A percentile compares a stretch with the other conserved stretches of the same genome.
Evolutionary conservation across 2,888 invertebrate genomes (phyloP).

Genomic region (Lochmaea capreae): DNA sequence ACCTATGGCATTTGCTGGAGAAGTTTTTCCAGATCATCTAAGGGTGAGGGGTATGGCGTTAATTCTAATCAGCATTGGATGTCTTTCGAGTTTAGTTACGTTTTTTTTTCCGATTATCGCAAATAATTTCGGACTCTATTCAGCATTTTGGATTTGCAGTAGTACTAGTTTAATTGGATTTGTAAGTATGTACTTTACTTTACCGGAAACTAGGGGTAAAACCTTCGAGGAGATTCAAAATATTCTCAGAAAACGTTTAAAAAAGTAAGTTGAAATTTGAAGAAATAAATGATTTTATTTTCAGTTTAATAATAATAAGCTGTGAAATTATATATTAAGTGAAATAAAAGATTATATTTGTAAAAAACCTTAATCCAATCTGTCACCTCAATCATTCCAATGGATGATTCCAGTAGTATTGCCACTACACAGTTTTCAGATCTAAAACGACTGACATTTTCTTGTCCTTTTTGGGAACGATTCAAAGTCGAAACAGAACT

Average conservation of each 20-base stretch:
- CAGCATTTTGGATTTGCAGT: conserved; percentile 42
- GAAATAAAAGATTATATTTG: too few species aligned
- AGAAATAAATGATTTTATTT: too few species aligned
- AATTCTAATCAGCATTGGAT: conserved; percentile 30
- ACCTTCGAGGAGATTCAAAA: neutral
- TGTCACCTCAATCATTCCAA: too few species aligned
- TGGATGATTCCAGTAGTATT: too few species aligned
- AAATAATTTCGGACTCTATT: conserved; percentile 33
- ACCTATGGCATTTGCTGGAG: conserved; percentile 84
- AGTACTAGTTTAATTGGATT: neutral
- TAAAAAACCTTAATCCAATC: too few species aligned
- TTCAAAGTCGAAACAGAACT: too few species aligned
- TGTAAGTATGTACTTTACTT: neutral
- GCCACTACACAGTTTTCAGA: too few species aligned
- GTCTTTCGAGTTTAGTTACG: conserved; percentile 38
- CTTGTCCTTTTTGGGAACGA: too few species aligned
- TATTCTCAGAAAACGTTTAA: neutral
- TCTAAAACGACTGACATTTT: too few species aligned
- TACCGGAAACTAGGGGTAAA: neutral
- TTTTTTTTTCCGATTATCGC: conserved; percentile 43
- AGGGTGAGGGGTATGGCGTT: conserved; percentile 71
- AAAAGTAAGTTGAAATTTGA: neutral
- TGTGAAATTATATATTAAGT: too few species aligned
- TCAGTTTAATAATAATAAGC: too few species aligned
- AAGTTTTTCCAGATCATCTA: conserved; percentile 81